phyloP scores from a whole-genome alignment of 2,113 vertebrate species.

The Platysternon megacephalum region DNA sequence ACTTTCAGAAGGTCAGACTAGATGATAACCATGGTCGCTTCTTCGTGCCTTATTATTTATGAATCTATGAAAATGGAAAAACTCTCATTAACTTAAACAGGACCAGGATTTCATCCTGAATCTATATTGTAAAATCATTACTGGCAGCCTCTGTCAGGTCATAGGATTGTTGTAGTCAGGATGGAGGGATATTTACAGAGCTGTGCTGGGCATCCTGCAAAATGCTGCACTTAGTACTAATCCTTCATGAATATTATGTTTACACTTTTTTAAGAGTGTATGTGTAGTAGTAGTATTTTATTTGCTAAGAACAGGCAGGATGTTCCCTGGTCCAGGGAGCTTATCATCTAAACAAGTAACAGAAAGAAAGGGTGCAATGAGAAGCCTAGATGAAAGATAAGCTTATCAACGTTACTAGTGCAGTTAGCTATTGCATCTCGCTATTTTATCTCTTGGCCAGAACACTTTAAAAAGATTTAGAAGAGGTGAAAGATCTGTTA shows the following conservation, averaged over 20 bases:
- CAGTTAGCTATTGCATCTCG: neutral
- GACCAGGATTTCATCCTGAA: neutral
- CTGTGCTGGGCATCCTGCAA: slow-evolving; percentile 25
- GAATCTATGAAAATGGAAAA: neutral
- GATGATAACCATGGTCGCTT: neutral
- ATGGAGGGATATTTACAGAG: slow-evolving; percentile 42
- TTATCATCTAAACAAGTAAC: neutral
- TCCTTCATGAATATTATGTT: slow-evolving; percentile 63
- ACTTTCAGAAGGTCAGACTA: neutral
- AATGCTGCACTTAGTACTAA: slow-evolving; percentile 58
- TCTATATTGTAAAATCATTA: slow-evolving; percentile 45
- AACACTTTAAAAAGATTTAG: neutral
- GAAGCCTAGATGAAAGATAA: neutral
- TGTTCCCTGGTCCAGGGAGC: neutral
- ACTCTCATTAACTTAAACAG: neutral
- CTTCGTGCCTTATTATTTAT: neutral
- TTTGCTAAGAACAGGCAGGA: slow-evolving; percentile 50
- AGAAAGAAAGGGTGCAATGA: neutral
- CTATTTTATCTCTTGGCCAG: neutral
- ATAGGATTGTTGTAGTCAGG: slow-evolving; percentile 64
- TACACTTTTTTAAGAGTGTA: slow-evolving; percentile 66
- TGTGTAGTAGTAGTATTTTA: slow-evolving; percentile 65
- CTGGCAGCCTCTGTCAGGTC: slow-evolving; percentile 2
- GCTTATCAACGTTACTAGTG: fast-evolving
- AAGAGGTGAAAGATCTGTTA: neutral